Conservation (phyloP, 2,113 vertebrate species). For the Lichenostomus cassidix region DNA sequence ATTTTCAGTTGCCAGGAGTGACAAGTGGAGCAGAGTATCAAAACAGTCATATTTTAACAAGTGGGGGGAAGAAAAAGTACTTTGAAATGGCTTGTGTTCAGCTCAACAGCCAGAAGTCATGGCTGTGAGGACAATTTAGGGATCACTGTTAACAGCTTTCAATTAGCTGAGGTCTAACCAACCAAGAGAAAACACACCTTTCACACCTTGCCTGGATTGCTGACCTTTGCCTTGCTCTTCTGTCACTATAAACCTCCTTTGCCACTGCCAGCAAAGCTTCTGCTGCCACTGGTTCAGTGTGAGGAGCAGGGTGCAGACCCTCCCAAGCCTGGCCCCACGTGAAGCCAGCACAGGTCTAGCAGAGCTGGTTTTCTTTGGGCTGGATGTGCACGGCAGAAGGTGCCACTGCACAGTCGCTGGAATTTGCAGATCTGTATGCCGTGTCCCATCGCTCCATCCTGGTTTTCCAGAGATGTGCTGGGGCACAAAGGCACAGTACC, state of each 20-base stretch:
- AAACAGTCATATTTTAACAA: background rate
- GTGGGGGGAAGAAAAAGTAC: accelerated
- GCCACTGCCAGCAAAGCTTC: background rate
- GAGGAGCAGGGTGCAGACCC: background rate
- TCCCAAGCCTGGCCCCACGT: accelerated
- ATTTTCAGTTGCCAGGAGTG: background rate
- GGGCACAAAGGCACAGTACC: background rate
- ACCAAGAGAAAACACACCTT: background rate
- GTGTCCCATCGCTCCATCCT: background rate
- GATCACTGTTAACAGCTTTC: background rate
- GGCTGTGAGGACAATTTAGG: background rate
- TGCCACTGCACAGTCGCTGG: background rate
- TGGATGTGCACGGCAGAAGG: accelerated
- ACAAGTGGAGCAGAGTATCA: background rate
- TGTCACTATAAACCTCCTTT: background rate
- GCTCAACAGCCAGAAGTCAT: background rate
- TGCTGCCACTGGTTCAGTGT: background rate
- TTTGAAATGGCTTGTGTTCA: background rate
- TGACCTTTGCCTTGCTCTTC: background rate
- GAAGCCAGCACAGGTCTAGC: background rate
- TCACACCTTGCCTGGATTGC: background rate
- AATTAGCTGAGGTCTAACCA: background rate
- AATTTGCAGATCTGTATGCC: background rate
- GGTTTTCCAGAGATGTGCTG: background rate
- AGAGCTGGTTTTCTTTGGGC: background rate